A percentile compares a stretch with the other conserved stretches of the same genome.
Conservation (phyloP, 2,888 invertebrate species). For the Sisyra terminalis region DNA sequence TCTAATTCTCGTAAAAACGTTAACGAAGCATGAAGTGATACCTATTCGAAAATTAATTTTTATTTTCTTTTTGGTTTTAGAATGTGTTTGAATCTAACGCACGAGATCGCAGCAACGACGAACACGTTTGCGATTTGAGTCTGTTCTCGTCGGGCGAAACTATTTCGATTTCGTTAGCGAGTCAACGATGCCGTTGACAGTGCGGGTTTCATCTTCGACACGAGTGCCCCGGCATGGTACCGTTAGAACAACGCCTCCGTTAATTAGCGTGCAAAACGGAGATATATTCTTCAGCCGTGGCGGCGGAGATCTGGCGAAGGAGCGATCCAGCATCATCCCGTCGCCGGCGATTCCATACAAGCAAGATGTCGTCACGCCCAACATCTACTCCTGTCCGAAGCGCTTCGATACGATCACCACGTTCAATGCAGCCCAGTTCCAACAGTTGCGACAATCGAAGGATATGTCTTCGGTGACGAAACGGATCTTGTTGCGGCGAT, state of each 20-base stretch:
- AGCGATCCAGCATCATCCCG: conserved; percentile 31
- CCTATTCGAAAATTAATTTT: too few relatives aligned
- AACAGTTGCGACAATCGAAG: conserved; percentile 11
- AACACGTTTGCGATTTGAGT: too few relatives aligned
- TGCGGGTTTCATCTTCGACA: too few relatives aligned
- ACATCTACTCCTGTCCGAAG: background rate
- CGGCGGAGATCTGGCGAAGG: conserved; percentile 28
- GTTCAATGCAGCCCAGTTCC: conserved; percentile 24
- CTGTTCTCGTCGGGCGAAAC: too few relatives aligned
- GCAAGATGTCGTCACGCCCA: background rate
- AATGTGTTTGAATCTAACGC: too few relatives aligned
- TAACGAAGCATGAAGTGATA: too few relatives aligned
- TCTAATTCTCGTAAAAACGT: too few relatives aligned
- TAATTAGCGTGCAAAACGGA: conserved; percentile 24
- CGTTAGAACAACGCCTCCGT: background rate
- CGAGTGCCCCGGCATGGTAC: too few relatives aligned
- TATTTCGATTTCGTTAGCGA: too few relatives aligned
- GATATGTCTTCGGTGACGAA: conserved; percentile 18
- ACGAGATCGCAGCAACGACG: too few relatives aligned
- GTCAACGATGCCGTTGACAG: too few relatives aligned
- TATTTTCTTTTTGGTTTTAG: too few relatives aligned
- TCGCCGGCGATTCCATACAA: conserved; percentile 3
- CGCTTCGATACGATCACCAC: conserved; percentile 16
- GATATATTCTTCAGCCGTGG: conserved; percentile 16
- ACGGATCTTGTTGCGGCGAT: conserved; percentile 26